These are phyloP conservation scores for Rhagoletis pomonella DNA, from an alignment of 1,140 invertebrate species.

Conservation along the genomic window DNA sequence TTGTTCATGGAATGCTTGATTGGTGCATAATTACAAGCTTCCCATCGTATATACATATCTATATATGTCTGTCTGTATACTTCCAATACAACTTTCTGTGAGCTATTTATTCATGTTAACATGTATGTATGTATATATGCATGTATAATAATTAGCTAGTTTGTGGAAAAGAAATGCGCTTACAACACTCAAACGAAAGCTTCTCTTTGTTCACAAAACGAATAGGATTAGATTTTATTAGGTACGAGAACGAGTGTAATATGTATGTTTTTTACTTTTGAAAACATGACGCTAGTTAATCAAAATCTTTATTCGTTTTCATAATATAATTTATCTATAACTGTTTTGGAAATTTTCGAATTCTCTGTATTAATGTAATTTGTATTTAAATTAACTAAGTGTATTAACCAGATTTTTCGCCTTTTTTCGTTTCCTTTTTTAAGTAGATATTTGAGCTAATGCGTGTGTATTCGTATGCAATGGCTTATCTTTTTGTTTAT, in stretches of 20 bases:
- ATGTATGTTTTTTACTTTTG: conserved; percentile 16
- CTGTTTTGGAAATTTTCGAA: conserved; percentile 9
- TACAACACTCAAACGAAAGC: conserved; percentile 19
- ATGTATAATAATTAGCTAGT: not conserved
- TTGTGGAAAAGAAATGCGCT: not conserved
- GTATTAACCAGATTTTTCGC: conserved; percentile 27
- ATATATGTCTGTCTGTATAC: not conserved
- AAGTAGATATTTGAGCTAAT: conserved; percentile 19
- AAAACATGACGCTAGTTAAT: conserved; percentile 34
- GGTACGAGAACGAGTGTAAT: conserved; percentile 50
- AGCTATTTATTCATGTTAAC: not conserved
- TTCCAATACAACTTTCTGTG: too few relatives aligned
- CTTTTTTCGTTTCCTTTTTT: conserved; percentile 25
- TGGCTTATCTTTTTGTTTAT: conserved; percentile 35
- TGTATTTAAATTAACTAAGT: conserved; percentile 42
- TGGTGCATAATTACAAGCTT: too few relatives aligned
- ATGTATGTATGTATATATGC: not conserved
- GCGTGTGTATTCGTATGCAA: conserved; percentile 26
- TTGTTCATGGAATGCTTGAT: too few relatives aligned
- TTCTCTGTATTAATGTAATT: not conserved
- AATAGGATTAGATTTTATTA: conserved; percentile 11
- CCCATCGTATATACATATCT: not conserved
- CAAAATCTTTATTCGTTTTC: not conserved
- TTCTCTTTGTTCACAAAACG: not conserved
- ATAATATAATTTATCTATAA: conserved; percentile 48